A percentile compares a stretch with the other conserved stretches of the same genome.
These are phyloP conservation scores for Drosophila tropicalis DNA, from an alignment of 1,140 invertebrate species.

Conservation along the genomic window DNA sequence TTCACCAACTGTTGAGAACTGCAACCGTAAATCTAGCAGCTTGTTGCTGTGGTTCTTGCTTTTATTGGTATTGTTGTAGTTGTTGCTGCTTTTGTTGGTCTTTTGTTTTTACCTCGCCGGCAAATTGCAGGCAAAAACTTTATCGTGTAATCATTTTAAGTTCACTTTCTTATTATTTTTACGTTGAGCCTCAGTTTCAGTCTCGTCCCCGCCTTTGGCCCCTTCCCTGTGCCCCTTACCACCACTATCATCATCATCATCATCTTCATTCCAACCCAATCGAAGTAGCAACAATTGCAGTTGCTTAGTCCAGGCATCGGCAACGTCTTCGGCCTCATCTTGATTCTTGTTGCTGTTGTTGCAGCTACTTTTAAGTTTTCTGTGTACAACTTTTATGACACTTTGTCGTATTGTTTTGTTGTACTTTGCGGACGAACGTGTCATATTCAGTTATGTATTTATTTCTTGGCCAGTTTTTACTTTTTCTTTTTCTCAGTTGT, in stretches of 20 bases:
- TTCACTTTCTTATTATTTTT: conserved; percentile 80
- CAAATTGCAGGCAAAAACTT: conserved; percentile 77
- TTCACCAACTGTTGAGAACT: conserved; percentile 44
- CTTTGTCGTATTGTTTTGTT: conserved; percentile 76
- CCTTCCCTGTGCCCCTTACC: background rate
- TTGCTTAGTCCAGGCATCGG: conserved; percentile 60
- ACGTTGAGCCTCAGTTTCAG: conserved; percentile 40
- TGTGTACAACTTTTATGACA: conserved; percentile 80
- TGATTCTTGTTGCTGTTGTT: conserved; percentile 49
- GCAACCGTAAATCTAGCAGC: conserved; percentile 40
- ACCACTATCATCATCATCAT: too few relatives aligned
- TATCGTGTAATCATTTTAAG: conserved; percentile 80
- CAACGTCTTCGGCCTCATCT: conserved; percentile 15
- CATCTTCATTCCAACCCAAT: background rate
- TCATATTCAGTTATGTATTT: conserved; percentile 81
- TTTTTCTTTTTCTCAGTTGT: conserved; percentile 5
- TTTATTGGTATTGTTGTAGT: conserved; percentile 10
- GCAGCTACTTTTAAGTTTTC: conserved; percentile 76
- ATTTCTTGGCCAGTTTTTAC: conserved; percentile 56
- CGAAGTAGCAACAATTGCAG: conserved; percentile 60
- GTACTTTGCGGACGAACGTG: conserved; percentile 77
- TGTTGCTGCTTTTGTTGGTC: conserved; percentile 23
- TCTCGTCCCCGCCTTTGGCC: background rate
- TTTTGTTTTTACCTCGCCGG: conserved; percentile 30
- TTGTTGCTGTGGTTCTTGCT: conserved; percentile 15